These are phyloP conservation scores for Myotis brandtii DNA, from an alignment of 2,113 vertebrate genomes.

Conservation along the genomic window DNA sequence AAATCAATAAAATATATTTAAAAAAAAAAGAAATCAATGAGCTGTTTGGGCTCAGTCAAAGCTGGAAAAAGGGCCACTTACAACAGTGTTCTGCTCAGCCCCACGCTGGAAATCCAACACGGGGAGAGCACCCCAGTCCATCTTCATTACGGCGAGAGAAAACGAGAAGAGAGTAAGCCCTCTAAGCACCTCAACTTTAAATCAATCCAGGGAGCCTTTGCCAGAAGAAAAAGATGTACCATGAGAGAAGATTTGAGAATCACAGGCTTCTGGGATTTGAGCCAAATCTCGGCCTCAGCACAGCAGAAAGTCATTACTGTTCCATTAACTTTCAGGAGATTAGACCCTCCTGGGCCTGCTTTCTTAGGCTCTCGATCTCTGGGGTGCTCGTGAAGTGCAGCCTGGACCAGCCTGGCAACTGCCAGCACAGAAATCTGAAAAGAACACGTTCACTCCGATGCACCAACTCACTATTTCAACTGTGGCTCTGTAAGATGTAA, in stretches of 20 bases:
- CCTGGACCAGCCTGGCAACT: not conserved
- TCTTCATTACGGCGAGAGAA: not conserved
- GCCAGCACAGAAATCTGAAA: slow-evolving; percentile 78
- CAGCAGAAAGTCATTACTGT: not conserved
- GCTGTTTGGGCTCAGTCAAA: not conserved
- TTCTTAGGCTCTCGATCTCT: slow-evolving; percentile 46
- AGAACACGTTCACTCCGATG: slow-evolving; percentile 76
- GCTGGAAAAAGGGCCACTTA: not conserved
- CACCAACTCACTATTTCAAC: slow-evolving; percentile 83
- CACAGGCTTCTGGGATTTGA: not conserved
- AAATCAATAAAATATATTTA: too few species aligned
- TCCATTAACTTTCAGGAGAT: slow-evolving; percentile 62
- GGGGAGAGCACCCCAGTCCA: not conserved
- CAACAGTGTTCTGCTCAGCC: fast-evolving
- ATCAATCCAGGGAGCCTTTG: not conserved
- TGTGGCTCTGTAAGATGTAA: slow-evolving; percentile 83
- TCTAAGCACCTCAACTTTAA: not conserved
- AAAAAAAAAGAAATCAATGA: not conserved
- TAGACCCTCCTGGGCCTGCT: slow-evolving; percentile 58
- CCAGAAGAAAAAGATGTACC: not conserved
- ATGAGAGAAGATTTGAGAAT: slow-evolving; percentile 34
- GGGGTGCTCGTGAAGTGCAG: not conserved
- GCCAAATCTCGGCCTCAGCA: slow-evolving; percentile 13
- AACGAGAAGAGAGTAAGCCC: not conserved
- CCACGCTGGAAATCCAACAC: fast-evolving